These are phyloP conservation scores for Trididemnum clinides DNA, from an alignment of 23 tunicate species.

Conservation along the genomic window DNA sequence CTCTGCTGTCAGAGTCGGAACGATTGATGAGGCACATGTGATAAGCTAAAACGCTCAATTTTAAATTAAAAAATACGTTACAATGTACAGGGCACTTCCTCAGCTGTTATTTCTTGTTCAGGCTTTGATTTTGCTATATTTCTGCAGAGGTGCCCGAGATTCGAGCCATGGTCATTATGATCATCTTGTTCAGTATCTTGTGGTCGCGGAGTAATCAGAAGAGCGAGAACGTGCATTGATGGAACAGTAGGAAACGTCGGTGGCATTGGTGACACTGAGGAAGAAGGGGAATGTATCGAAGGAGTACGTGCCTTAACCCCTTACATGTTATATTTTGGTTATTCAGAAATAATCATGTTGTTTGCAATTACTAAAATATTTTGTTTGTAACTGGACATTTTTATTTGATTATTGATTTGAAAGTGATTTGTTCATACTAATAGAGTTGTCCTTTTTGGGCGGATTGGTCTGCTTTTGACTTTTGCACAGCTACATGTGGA, in stretches of 20 bases:
- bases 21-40: too few relatives aligned
- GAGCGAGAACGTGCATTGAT: slow-evolving; percentile 56
- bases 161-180: background rate
- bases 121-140: too few relatives aligned
- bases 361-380: background rate
- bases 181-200: slow-evolving; percentile 38
- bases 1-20: too few relatives aligned
- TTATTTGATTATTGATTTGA: background rate
- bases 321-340: too few relatives aligned
- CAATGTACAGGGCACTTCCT: too few relatives aligned
- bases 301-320: background rate
- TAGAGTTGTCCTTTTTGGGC: slow-evolving; percentile 87
- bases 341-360: background rate
- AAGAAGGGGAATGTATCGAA: slow-evolving; percentile 37
- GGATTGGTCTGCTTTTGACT: slow-evolving; percentile 47
- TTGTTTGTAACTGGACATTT: background rate
- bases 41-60: too few relatives aligned
- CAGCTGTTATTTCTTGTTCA: too few relatives aligned
- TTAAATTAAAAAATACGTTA: too few relatives aligned
- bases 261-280: slow-evolving; percentile 40
- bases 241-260: slow-evolving; percentile 51
- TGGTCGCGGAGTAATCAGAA: slow-evolving; percentile 48
- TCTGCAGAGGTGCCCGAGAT: slow-evolving; percentile 16
- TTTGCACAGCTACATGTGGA: slow-evolving; percentile 69
- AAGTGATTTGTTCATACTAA: background rate